Base-by-base conservation (phyloP, 1,140 invertebrate genomes). In the Bombus pascuorum region DNA sequence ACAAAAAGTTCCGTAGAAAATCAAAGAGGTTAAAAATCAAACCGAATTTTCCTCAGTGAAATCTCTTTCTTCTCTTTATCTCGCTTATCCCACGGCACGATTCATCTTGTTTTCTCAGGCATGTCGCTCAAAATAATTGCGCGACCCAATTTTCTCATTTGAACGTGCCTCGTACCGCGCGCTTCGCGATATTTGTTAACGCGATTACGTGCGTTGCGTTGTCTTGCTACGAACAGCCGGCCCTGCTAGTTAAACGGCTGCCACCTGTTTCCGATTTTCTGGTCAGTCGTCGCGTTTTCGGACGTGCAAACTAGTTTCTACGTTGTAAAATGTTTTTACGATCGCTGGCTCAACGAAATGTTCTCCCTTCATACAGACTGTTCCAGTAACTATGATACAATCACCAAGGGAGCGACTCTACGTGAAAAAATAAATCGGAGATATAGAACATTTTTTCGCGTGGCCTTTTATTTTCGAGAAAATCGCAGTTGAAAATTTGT, bases 251-350 rank as follows among this genome's bases (percentile, higher is more conserved):
- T 53, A 53, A 22, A 53, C 47, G 18, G 5, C 47, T 28, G 65
- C 82, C 86, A 81, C 77, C 82, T 82, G 79, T 89, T 88, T 77
- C 74, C 42, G 68, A 89, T 78, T 88, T 66, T 57, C 47, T 73
- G 3, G 28, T 32, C 42, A 37, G 47, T 65, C 62, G 39, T n/a
- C 39, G 39, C 62, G 73, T 81, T 53, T 22, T 53, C 47, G 18
- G 47, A 22, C 6, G 18, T 1, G 5, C 18, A 53, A 53, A 53
- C 47, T 53, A 53, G 47, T 53, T 22, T 53, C 47, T 53, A 8
- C 18, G 47, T 22, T 22, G 47, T 8, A 53, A 22, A 53, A 53
- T 5, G 1, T 2, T 53, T 53, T 53, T 53, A 53, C 18, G 18
- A 22, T 53, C 47, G 18, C 47, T 22, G 47, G 18, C 47, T 53